Percentiles rank a stretch among this genome's conserved stretches.
phyloP scores from a whole-genome alignment of 2,113 vertebrate genomes.

The Sprattus sprattus region DNA sequence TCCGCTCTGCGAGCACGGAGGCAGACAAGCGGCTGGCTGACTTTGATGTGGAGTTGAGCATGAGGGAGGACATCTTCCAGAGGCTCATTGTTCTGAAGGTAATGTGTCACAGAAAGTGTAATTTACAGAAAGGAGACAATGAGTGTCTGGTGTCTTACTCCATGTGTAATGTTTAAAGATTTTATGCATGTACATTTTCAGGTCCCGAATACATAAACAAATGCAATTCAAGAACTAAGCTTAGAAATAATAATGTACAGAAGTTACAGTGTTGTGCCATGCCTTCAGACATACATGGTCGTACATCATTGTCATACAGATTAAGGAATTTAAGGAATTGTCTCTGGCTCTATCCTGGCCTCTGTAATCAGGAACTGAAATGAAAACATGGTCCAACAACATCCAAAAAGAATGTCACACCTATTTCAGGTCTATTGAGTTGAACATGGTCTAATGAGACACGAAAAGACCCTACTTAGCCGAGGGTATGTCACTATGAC shows the following conservation, averaged over 20 bases:
- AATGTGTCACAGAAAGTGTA: slow-evolving; percentile 34
- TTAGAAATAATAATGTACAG: too few species aligned
- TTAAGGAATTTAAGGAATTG: background rate
- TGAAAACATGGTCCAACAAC: background rate
- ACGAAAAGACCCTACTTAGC: background rate
- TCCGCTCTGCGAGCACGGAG: slow-evolving; percentile 88
- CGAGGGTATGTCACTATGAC: background rate
- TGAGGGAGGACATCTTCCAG: slow-evolving; percentile 89
- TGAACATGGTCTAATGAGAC: background rate
- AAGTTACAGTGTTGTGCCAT: too few species aligned
- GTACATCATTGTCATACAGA: background rate
- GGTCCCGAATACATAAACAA: too few species aligned
- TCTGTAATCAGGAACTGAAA: background rate
- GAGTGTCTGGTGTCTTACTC: background rate
- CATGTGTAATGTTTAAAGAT: too few species aligned
- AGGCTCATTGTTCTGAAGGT: slow-evolving; percentile 85
- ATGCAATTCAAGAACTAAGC: too few species aligned
- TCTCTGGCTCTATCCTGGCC: background rate
- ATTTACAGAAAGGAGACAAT: background rate
- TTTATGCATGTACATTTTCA: too few species aligned
- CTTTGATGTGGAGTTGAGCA: slow-evolving; percentile 93
- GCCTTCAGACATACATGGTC: background rate
- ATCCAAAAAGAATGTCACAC: background rate
- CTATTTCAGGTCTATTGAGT: background rate
- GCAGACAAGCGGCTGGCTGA: slow-evolving; percentile 90